These are phyloP conservation scores for Megalops atlanticus DNA, from an alignment of 2,113 vertebrate species.

Conservation along the genomic window DNA sequence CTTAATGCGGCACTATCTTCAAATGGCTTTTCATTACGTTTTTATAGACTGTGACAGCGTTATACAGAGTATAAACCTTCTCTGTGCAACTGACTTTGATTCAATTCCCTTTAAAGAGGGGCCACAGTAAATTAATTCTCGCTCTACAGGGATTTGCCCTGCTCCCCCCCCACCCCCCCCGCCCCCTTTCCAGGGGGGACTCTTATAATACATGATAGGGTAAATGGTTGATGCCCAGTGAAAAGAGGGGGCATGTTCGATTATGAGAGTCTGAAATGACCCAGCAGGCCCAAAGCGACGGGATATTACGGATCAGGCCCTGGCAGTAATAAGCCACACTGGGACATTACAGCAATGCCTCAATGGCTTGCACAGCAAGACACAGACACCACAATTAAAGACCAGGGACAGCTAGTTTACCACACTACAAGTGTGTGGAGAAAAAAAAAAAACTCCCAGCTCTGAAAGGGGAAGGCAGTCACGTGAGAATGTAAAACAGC, in stretches of 20 bases:
- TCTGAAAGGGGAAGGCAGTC: conserved; percentile 21
- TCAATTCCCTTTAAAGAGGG: conserved; percentile 56
- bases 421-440: conserved; percentile 6
- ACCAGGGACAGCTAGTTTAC: conserved; percentile 39
- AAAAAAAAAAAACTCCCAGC: conserved; percentile 17
- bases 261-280: conserved; percentile 60
- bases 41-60: conserved; percentile 63
- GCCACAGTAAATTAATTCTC: conserved; percentile 59
- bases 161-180: conserved; percentile 12
- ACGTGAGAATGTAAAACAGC: not conserved
- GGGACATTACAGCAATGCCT: conserved; percentile 54
- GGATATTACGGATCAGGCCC: conserved; percentile 49
- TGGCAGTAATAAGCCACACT: conserved; percentile 64
- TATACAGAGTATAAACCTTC: conserved; percentile 45
- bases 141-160: conserved; percentile 56
- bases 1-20: conserved; percentile 50
- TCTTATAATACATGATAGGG: conserved; percentile 62
- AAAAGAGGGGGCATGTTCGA: conserved; percentile 55
- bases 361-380: conserved; percentile 40
- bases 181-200: conserved; percentile 54
- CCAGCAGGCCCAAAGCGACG: conserved; percentile 55
- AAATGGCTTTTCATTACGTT: conserved; percentile 64
- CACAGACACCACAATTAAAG: conserved; percentile 55
- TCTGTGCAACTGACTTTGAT: conserved; percentile 52
- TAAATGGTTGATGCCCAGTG: conserved; percentile 60